Base-by-base conservation (phyloP, 2,888 invertebrate genomes). In the Atrina japonica region DNA sequence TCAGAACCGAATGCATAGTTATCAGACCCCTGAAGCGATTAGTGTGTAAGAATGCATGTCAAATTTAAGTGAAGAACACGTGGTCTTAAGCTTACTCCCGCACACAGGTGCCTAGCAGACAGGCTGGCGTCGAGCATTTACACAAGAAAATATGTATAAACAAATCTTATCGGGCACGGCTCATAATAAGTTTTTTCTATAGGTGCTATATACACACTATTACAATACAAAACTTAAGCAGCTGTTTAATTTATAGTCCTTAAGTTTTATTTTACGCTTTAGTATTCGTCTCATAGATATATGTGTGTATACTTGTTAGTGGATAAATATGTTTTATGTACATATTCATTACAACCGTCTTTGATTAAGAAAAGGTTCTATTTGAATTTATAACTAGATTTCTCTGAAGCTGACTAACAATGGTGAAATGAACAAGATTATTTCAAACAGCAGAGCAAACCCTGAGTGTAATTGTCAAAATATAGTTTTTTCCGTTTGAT, bases 71-170 rank as follows among this genome's bases (percentile, higher is more conserved):
- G 25, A 43, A 29, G 43, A 70, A 66, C 70, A 70, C 66, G 70
- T 70, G 70, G 70, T 66, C 47, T 45, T 30, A 61, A 40, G 35
- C 59, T 29, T 56, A 47, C 45, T 66, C 47, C 58, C 61, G 40
- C 55, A 45, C 65, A 73, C 76, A 76, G 76, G 76, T 76, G 76
- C 49, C 47, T 61, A 45, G 64, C 55, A 73, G 76, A 76, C 76
- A 68, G 68, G 27, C 73, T 76, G 76, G 71, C 76, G 76, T 73
- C 76, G 59, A 61, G 41, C 49, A 53, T 76, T 78, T 78, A 76
- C 74, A 78, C 73, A 75, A 69, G 68, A 63, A 68, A 66, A 72
- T 75, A 71, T 70, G 74, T 75, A 76, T 78, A 80, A 80, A 80
- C 78, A 80, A 29, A 47, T 27, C 47, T 30, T 27, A 45, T 60